A percentile compares a stretch with the other conserved stretches of the same genome.
phyloP scores from a whole-genome alignment of 2,113 vertebrate species.

The Cynocephalus volans region DNA sequence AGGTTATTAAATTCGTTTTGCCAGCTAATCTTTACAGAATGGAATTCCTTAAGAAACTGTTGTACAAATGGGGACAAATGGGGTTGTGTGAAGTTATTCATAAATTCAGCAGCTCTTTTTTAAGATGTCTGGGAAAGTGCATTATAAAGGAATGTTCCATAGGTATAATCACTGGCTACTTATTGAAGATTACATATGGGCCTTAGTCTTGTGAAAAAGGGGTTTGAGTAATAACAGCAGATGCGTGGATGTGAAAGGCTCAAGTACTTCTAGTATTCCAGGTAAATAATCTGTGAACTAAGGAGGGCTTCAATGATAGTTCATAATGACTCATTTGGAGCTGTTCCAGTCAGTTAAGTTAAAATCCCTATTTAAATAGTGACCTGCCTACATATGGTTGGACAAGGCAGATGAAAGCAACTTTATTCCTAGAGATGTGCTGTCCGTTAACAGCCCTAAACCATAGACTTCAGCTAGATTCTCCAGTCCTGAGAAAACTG shows the following conservation, averaged over 20 bases:
- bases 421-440: accelerated
- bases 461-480: not conserved
- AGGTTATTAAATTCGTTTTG: conserved; percentile 36
- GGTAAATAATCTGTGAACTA: conserved; percentile 37
- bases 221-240: not conserved
- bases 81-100: not conserved
- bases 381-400: not conserved
- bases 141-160: not conserved
- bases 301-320: conserved; percentile 8
- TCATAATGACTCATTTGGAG: conserved; percentile 53
- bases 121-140: not conserved
- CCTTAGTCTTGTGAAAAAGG: conserved; percentile 18
- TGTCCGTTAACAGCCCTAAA: not conserved
- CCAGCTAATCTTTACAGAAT: not conserved
- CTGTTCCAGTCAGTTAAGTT: conserved; percentile 14
- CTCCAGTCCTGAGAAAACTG: not conserved
- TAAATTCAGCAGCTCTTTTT: conserved; percentile 18
- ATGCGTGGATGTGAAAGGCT: not conserved
- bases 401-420: not conserved
- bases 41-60: not conserved
- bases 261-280: not conserved
- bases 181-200: not conserved
- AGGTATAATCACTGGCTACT: conserved; percentile 5
- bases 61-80: not conserved
- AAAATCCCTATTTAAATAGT: conserved; percentile 13